Evolutionary conservation across 2,113 vertebrate species (phyloP), one percentile per base, ranked within the genome.

Genomic region (Cephalopterus ornatus): DNA sequence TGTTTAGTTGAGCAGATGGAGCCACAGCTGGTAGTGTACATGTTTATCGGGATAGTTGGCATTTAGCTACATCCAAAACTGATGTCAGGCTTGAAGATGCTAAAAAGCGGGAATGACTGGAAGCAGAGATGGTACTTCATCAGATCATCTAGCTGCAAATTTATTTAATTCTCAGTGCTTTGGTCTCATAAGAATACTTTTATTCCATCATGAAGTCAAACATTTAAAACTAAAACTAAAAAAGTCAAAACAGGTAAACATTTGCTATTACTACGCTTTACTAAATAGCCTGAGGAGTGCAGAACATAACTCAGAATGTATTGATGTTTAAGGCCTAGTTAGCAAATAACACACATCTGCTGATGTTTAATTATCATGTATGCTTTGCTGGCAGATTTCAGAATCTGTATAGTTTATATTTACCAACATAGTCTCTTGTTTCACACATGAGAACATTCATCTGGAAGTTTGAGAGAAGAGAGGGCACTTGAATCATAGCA

Each of bases 1-100:
- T 98, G 98, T 97, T 98, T 98, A 97, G 96, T 73, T 81, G 95
- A 98, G 96, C 99, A 99, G 99, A 99, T 98, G 99, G 98, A 97
- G 97, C 97, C 97, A 98, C 99, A 99, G 98, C 98, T 99, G 98
- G 98, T 98, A 96, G 88, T 96, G 96, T 94, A 96, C 97, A 98
- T 98, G 98, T 98, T 98, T 98, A 97, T 97, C 95, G 97, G 98
- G 97, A 97, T 98, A 96, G 96, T 85, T 98, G 97, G 97, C 97
- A 98, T 98, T 98, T 98, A 97, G 83, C 93, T 98, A 95, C 95
- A 94, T 98, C 97, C 97, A 97, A 97, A 98, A 97, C 97, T 97
- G 97, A 88, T 97, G 97, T 96, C 97, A 98, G 96, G 95, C 97
- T 97, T 85, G 91, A 98, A 97, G 96, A 98, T 88, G 92, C 95